These are phyloP conservation scores for Cydia strobilella DNA, from an alignment of 1,140 invertebrate species.

Conservation along the genomic window DNA sequence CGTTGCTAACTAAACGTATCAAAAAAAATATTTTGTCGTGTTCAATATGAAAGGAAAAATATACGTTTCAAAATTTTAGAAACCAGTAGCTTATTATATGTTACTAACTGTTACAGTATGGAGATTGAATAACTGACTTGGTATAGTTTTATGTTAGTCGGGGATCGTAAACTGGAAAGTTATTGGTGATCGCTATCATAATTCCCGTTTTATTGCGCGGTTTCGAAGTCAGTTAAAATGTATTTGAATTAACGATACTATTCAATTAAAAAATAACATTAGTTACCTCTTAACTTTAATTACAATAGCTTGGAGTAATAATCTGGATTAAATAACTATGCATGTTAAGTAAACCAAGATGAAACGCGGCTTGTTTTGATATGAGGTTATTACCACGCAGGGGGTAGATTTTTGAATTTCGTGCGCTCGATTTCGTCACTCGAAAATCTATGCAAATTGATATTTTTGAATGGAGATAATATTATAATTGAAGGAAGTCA, in stretches of 20 bases:
- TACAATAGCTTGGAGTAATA: conserved; percentile 5
- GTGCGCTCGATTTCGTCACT: too few species aligned
- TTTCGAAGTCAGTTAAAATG: neutral
- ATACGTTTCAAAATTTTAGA: neutral
- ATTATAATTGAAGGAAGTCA: too few species aligned
- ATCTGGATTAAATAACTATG: neutral
- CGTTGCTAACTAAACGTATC: neutral
- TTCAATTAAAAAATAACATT: conserved; percentile 21
- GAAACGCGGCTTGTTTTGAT: neutral
- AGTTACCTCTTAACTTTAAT: conserved; percentile 11
- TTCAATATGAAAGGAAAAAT: neutral
- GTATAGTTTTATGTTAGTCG: conserved; percentile 29
- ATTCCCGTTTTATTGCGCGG: conserved; percentile 27
- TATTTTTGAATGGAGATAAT: too few species aligned
- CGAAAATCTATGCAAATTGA: too few species aligned
- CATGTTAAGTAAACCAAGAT: neutral
- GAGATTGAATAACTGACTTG: conserved; percentile 24
- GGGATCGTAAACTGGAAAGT: conserved; percentile 24
- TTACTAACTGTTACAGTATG: conserved; percentile 7
- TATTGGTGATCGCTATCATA: conserved; percentile 16
- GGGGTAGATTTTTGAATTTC: too few species aligned
- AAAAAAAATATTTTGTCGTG: neutral
- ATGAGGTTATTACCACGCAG: neutral
- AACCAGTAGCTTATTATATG: conserved; percentile 27
- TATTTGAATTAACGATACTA: conserved; percentile 18